phyloP scores from a whole-genome alignment of 2,113 vertebrate species.

The Rhynchomys soricoides region DNA sequence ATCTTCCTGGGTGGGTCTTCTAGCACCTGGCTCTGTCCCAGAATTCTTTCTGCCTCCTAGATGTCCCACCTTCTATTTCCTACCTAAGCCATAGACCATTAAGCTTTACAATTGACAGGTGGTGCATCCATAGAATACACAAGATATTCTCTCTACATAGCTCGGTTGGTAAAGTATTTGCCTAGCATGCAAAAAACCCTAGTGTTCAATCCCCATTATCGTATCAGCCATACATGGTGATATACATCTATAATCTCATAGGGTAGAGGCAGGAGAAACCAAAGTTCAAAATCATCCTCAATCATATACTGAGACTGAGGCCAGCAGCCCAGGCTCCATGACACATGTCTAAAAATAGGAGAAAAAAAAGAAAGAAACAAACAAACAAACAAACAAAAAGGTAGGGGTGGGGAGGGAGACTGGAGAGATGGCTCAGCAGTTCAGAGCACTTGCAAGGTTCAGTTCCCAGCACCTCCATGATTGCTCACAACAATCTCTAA shows the following conservation, averaged over 20 bases:
- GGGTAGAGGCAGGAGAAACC: not conserved
- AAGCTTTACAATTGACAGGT: too few relatives aligned
- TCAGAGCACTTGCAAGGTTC: not conserved
- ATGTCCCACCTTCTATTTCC: too few relatives aligned
- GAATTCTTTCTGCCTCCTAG: too few relatives aligned
- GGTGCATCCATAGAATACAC: too few relatives aligned
- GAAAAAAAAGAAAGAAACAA: too few relatives aligned
- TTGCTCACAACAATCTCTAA: not conserved
- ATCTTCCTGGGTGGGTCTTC: too few relatives aligned
- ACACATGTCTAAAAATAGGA: not conserved
- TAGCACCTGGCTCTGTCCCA: too few relatives aligned
- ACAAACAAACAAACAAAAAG: rapidly evolving
- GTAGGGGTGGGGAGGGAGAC: not conserved
- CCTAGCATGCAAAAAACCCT: not conserved
- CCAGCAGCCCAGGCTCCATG: not conserved
- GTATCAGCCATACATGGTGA: not conserved
- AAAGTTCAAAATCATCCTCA: not conserved
- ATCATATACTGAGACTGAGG: not conserved
- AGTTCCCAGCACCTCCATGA: not conserved
- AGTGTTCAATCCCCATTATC: not conserved
- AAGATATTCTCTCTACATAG: too few relatives aligned
- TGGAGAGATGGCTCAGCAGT: not conserved
- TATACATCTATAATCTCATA: not conserved
- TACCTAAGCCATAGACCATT: too few relatives aligned
- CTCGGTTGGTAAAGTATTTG: not conserved